Conservation (phyloP, 2,797 vertebrate species). For the Enteromius treurensis region DNA sequence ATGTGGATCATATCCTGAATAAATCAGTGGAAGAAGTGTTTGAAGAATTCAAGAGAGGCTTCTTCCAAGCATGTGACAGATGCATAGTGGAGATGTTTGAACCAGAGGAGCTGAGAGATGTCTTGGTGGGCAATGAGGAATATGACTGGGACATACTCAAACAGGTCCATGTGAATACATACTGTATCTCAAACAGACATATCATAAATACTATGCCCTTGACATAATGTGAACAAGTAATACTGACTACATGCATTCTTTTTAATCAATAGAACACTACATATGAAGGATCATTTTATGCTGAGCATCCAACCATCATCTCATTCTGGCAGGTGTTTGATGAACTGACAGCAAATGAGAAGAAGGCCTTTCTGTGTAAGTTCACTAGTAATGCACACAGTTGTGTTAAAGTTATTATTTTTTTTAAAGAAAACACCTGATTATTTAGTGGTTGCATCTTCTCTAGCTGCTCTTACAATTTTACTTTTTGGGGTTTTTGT, state of each 20-base stretch:
- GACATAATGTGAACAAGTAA: neutral
- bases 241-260: neutral
- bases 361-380: conserved; percentile 77
- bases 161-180: conserved; percentile 76
- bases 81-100: conserved; percentile 89
- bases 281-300: conserved; percentile 53
- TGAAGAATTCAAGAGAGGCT: conserved; percentile 86
- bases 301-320: conserved; percentile 66
- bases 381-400: neutral
- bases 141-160: conserved; percentile 92
- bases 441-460: neutral
- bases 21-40: conserved; percentile 86
- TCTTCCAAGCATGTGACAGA: conserved; percentile 91
- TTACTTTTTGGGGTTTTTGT: neutral
- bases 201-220: neutral
- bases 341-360: conserved; percentile 68
- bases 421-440: too few relatives aligned
- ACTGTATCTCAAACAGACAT: neutral
- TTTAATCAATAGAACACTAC: conserved; percentile 60
- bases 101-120: conserved; percentile 89
- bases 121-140: conserved; percentile 90
- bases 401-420: neutral
- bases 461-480: neutral
- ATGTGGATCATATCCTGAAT: conserved; percentile 71
- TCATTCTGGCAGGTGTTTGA: conserved; percentile 76